Evolutionary conservation across 2,888 invertebrate genomes (phyloP).

Genomic region (Oxystoma pomonae): DNA sequence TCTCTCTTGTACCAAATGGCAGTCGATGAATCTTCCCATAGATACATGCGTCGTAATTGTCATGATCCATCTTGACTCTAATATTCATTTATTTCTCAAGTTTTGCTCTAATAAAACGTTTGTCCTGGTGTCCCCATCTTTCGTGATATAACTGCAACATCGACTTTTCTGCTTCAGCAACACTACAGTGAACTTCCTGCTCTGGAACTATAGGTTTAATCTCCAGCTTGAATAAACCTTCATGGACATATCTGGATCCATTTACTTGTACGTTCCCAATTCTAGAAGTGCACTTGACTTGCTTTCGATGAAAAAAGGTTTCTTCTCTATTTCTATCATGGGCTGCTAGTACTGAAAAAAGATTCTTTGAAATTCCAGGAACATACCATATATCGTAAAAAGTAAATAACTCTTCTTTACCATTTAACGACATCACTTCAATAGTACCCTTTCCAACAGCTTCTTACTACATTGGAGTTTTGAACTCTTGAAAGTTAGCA

Average conservation of each 20-base stretch:
- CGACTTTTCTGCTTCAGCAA: neutral
- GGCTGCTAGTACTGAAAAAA: neutral
- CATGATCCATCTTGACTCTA: neutral
- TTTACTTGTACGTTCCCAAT: neutral
- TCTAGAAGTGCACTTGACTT: neutral
- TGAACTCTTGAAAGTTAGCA: neutral
- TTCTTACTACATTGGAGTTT: neutral
- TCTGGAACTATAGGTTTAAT: neutral
- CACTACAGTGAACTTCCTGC: neutral
- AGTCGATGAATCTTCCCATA: neutral
- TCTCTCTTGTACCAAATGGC: neutral
- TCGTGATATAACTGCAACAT: neutral
- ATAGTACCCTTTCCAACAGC: neutral
- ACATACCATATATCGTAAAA: neutral
- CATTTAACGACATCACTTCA: neutral
- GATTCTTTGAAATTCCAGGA: neutral
- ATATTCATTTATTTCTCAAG: neutral
- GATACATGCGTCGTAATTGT: neutral
- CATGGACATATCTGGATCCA: neutral
- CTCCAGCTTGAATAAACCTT: neutral
- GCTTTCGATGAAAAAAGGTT: neutral
- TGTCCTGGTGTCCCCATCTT: neutral
- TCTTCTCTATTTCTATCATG: neutral
- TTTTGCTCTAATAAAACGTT: neutral
- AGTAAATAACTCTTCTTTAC: neutral